These are phyloP conservation scores for Brachyhypopomus gauderio DNA, from an alignment of 2,113 vertebrate genomes.

Conservation along the genomic window DNA sequence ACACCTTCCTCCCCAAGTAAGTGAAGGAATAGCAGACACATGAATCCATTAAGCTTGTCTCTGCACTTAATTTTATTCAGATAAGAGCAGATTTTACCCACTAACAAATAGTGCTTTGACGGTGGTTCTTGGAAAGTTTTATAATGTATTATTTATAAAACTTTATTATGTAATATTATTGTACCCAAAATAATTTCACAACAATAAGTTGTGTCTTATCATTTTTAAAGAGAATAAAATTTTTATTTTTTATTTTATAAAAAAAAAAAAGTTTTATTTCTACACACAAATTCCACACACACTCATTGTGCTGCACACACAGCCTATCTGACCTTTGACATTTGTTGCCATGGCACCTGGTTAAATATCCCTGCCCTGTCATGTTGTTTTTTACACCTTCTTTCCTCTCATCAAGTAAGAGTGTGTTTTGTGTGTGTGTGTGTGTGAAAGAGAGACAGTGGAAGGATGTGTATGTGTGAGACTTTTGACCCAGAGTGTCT, in stretches of 20 bases:
- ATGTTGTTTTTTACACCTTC: conserved; percentile 40
- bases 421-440: conserved; percentile 2
- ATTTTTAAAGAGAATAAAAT: neutral
- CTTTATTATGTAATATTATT: neutral
- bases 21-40: neutral
- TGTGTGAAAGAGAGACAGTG: conserved; percentile 27
- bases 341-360: conserved; percentile 14
- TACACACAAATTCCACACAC: neutral
- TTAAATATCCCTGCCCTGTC: conserved; percentile 39
- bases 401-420: conserved; percentile 11
- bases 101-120: neutral
- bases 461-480: conserved; percentile 11
- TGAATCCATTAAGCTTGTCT: neutral
- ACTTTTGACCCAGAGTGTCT: conserved; percentile 34
- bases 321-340: conserved; percentile 38
- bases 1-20: conserved; percentile 14
- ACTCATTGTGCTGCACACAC: neutral
- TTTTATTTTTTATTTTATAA: no score
- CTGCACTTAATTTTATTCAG: neutral
- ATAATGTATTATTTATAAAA: neutral
- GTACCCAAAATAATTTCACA: neutral
- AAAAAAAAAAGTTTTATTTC: neutral
- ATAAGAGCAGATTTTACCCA: no score
- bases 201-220: neutral
- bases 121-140: neutral